These are phyloP conservation scores for Aegotheles bennettii DNA, from an alignment of 2,113 vertebrate genomes.

Conservation along the genomic window DNA sequence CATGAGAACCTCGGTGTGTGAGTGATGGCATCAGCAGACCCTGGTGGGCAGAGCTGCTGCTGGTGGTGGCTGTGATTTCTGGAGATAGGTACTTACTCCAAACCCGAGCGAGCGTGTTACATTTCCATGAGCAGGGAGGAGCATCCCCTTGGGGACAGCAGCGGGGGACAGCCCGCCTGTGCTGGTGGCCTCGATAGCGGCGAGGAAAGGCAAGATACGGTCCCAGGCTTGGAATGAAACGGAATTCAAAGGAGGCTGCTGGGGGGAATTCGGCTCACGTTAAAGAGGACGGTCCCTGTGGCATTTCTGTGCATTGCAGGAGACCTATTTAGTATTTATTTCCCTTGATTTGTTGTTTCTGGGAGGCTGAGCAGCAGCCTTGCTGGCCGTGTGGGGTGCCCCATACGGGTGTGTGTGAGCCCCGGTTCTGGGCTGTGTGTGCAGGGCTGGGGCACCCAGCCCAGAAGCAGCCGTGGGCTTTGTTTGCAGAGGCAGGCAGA, in stretches of 20 bases:
- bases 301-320: neutral
- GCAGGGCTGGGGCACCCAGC: neutral
- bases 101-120: rapidly evolving
- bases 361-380: neutral
- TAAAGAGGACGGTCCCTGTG: neutral
- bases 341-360: neutral
- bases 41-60: neutral
- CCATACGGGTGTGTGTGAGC: rapidly evolving
- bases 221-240: neutral
- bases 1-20: rapidly evolving
- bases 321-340: neutral
- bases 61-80: neutral
- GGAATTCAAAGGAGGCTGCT: neutral
- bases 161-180: neutral
- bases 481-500: neutral
- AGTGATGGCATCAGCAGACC: neutral
- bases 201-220: neutral
- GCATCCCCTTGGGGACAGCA: neutral
- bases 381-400: neutral
- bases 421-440: rapidly evolving
- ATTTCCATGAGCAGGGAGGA: rapidly evolving
- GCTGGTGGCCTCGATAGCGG: neutral
- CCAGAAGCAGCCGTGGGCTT: neutral
- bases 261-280: neutral
- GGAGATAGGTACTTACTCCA: neutral